Percentiles rank a stretch among this genome's conserved stretches.
These are phyloP conservation scores for Colossoma macropomum DNA, from an alignment of 2,113 vertebrate genomes.

Conservation along the genomic window DNA sequence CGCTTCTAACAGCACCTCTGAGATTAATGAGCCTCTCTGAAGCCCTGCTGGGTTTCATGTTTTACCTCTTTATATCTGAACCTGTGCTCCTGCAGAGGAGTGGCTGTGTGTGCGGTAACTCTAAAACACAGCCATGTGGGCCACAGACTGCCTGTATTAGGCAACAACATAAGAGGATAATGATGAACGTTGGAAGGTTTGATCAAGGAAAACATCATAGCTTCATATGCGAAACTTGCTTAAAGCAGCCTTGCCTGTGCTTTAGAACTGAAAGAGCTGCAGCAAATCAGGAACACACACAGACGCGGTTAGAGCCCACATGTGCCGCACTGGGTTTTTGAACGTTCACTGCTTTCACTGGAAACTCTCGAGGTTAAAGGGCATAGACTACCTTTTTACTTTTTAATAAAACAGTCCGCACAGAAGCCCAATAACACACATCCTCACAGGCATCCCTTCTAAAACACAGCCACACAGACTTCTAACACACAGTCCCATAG, in stretches of 20 bases:
- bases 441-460: neutral
- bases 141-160: neutral
- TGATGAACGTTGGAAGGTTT: neutral
- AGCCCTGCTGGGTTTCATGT: neutral
- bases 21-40: neutral
- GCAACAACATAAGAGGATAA: neutral
- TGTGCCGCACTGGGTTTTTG: neutral
- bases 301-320: neutral
- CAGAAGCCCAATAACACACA: neutral
- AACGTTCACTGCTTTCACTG: too few relatives aligned
- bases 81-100: neutral
- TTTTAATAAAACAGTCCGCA: neutral
- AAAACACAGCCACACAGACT: neutral
- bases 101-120: neutral
- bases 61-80: neutral
- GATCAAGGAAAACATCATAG: neutral
- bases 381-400: too few relatives aligned
- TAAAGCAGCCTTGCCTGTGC: too few relatives aligned
- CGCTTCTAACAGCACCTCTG: neutral
- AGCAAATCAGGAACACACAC: neutral
- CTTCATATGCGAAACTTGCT: neutral
- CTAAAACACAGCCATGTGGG: conserved; percentile 11
- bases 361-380: too few relatives aligned
- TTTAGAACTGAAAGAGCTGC: neutral
- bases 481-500: too few relatives aligned